Evolutionary conservation across 23 tunicate genomes (phyloP).

Genomic region (Aplidium turbinatum): DNA sequence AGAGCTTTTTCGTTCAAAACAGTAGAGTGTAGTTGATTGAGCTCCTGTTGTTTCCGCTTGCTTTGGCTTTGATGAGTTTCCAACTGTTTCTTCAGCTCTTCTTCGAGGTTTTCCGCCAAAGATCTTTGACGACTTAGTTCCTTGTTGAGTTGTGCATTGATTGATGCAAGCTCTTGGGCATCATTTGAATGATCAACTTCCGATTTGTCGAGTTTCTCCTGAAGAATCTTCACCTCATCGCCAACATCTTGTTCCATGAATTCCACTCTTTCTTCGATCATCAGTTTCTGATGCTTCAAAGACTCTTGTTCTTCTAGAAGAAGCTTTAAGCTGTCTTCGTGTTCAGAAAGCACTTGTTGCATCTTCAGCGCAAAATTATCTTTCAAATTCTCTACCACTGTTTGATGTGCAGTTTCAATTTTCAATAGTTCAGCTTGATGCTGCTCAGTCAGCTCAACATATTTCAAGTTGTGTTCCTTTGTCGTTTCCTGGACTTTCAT

Average conservation of each 20-base stretch:
- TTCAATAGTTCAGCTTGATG: background rate
- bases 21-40: conserved; percentile 5
- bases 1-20: background rate
- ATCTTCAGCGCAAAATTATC: background rate
- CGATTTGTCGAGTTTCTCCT: conserved; percentile 24
- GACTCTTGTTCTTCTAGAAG: background rate
- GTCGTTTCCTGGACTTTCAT: conserved; percentile 1
- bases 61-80: background rate
- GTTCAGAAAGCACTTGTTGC: background rate
- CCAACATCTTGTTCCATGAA: conserved; percentile 12
- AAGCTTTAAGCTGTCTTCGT: background rate
- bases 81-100: conserved; percentile 16
- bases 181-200: background rate
- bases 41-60: background rate
- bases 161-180: background rate
- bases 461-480: background rate
- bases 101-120: background rate
- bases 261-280: background rate
- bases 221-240: background rate
- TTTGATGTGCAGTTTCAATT: background rate
- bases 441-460: background rate
- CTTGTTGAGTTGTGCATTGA: background rate
- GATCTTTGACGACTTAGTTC: background rate
- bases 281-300: background rate
- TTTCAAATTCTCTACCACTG: background rate